Base-by-base conservation (phyloP, 2,888 invertebrate genomes). In the Parnassius glacialis region DNA sequence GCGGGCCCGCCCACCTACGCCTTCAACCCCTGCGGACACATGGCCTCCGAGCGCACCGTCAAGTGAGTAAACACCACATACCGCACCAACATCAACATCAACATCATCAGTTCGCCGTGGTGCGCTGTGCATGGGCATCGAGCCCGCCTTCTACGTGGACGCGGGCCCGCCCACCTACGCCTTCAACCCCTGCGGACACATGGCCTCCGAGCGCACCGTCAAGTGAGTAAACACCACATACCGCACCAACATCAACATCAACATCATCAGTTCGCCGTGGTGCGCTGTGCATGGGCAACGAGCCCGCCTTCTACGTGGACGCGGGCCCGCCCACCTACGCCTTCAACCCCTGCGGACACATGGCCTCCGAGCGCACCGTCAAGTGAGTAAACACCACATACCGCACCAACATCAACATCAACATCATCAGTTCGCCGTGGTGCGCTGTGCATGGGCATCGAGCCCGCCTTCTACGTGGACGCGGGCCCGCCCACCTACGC, bases 21-120 rank as follows among this genome's bases (percentile, higher is more conserved):
- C 69, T 99, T 99, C 93, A 98, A 97, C 93, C 99, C 99, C 25
- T 99, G 99, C 92, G 99, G 99, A 57, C 99, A 99, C 86, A 99
- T 99, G 97, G 98, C 99, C 68, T 98, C 98, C 56, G 98, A 98
- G 88, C 95, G 97, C 92, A 99, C 99, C 74, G 98, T 99, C 87
- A 98, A 97, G 99, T 99, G 83, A 92, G 96, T 93, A 3, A 3
- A 11, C 43, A 5, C 12, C 12, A 25, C 7, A 25, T 25, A 25
- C 7, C 25, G 7, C 25, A 25, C 5, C 25, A 25, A 25, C 25
- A 25, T 25, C 25, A 25, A 25, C 25, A 25, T 7, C 25, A 25
- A 1, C 25, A 25, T 0, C 25, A 25, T 25, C n/a, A n/a, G n/a
- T n/a, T n/a, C 65, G 95, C 97, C 52, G 97, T 98, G 77, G 97